Evolutionary conservation across 2,797 vertebrate genomes (phyloP), one percentile per base, ranked within the genome.

Genomic region (Hyperoplus immaculatus): DNA sequence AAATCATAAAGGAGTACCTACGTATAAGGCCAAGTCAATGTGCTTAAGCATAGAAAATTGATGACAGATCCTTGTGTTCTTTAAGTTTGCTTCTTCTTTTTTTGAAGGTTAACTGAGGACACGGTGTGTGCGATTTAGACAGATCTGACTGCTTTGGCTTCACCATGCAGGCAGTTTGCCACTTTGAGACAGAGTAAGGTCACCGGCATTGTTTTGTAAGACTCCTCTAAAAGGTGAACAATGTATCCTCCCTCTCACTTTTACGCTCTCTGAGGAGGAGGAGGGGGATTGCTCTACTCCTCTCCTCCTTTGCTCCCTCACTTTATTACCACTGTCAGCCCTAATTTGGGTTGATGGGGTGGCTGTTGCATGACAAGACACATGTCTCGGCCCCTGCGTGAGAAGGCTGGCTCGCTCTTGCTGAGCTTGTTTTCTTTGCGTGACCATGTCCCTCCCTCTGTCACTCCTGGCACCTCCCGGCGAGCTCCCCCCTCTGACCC

Each of bases 361-460:
- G 84, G 91, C 90, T 91, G 88, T 90, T 92, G 92, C 91, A 92
- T 93, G 90, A 95, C 91, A 90, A 90, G 89, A 94, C 90, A 92
- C 90, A 93, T 77, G 93, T 91, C 90, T 92, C 83, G 91, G 92
- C 84, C 90, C 88, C 92, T 96, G 93, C 93, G 94, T 95, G 94
- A 96, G 92, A 94, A 95, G 92, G 69, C 89, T 88, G 83, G 70
- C 86, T 92, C 72, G 16, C 88, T 91, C 90, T 88, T 81, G 84
- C 84, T 91, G 89, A 74, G 90, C 83, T 92, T 93, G 91, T 92
- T 94, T 88, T 91, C 90, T 93, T 94, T 95, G 95, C 94, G 93
- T 95, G 95, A 95, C 94, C 89, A 89, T 91, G 86, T 94, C 91
- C 87, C 91, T 93, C 93, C 90, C 87, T 87, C 93, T 92, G 92